Percentiles rank a stretch among this genome's conserved stretches.
phyloP scores from a whole-genome alignment of 2,797 vertebrate genomes.

The Pempheris klunzingeri region DNA sequence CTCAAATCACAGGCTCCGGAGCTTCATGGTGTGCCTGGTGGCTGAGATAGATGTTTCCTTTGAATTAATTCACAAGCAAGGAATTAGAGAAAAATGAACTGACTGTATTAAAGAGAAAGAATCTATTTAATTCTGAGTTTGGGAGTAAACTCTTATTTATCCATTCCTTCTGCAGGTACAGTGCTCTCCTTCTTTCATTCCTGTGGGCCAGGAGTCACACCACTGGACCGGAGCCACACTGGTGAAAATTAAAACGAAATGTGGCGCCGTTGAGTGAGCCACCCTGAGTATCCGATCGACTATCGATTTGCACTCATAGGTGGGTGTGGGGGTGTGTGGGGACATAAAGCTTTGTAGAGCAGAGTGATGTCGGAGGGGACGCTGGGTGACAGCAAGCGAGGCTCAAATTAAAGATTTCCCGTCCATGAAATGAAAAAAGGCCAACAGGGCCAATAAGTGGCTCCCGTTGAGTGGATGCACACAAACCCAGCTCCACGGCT shows the following conservation, averaged over 20 bases:
- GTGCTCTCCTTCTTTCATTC: constrained; percentile 38
- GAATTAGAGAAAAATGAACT: background rate
- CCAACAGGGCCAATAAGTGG: constrained; percentile 67
- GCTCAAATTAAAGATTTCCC: constrained; percentile 81
- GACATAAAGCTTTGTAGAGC: constrained; percentile 38
- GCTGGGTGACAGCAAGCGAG: constrained; percentile 65
- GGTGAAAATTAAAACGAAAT: constrained; percentile 61
- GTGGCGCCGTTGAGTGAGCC: constrained; percentile 9
- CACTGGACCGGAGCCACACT: constrained; percentile 1
- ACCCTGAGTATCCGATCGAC: constrained; percentile 54
- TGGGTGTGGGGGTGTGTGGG: constrained; percentile 27
- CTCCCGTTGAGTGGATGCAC: constrained; percentile 55
- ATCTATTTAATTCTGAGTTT: background rate
- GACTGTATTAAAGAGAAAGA: background rate
- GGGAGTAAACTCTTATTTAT: constrained; percentile 19
- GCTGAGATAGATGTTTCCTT: background rate
- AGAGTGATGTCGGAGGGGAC: constrained; percentile 56
- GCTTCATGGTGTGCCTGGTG: background rate
- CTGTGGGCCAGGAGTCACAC: constrained; percentile 33
- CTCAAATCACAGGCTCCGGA: constrained; percentile 6
- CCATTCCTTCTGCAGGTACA: constrained; percentile 1
- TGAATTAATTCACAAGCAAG: constrained; percentile 2
- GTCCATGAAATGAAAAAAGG: constrained; percentile 81
- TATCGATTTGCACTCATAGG: constrained; percentile 64
- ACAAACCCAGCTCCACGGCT: background rate